phyloP scores from a whole-genome alignment of 2,888 invertebrate genomes.

The Philereme vetulata region DNA sequence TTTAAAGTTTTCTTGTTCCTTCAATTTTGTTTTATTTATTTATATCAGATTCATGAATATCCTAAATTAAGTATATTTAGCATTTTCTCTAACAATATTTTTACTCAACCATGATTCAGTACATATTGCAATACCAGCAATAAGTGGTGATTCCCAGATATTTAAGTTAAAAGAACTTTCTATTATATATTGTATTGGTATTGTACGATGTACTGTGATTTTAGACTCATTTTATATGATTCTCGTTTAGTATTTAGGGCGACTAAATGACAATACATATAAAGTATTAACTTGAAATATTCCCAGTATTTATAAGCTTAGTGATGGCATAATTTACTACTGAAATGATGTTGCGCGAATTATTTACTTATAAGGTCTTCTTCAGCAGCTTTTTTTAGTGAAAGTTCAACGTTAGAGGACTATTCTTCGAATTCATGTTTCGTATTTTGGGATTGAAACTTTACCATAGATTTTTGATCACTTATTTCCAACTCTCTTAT shows the following conservation, averaged over 20 bases:
- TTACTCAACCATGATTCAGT: slow-evolving; percentile 8
- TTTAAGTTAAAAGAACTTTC: slow-evolving; percentile 2
- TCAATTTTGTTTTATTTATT: slow-evolving; percentile 22
- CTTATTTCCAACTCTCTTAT: slow-evolving; percentile 13
- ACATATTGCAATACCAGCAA: slow-evolving; percentile 19
- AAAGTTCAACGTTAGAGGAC: slow-evolving; percentile 57
- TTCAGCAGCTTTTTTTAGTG: slow-evolving; percentile 61
- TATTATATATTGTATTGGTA: slow-evolving; percentile 10
- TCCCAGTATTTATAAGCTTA: slow-evolving; percentile 67
- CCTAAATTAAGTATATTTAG: slow-evolving; percentile 31
- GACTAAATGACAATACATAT: slow-evolving; percentile 83
- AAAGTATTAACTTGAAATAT: slow-evolving; percentile 73
- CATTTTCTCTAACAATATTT: slow-evolving; percentile 35
- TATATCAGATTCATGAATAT: slow-evolving; percentile 29
- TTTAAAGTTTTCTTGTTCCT: slow-evolving; percentile 55
- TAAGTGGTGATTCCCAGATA: slow-evolving; percentile 19
- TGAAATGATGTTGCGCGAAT: slow-evolving; percentile 27
- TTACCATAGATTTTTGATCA: slow-evolving; percentile 24
- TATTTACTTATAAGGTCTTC: slow-evolving; percentile 32
- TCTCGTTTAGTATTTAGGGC: slow-evolving; percentile 82
- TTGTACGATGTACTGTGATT: slow-evolving; percentile 43
- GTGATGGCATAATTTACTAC: slow-evolving; percentile 51
- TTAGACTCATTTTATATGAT: slow-evolving; percentile 66
- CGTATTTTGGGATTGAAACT: slow-evolving; percentile 42
- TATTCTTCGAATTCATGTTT: slow-evolving; percentile 47